Conservation (phyloP, 2,113 vertebrate genomes). For the Phocoena sinus region DNA sequence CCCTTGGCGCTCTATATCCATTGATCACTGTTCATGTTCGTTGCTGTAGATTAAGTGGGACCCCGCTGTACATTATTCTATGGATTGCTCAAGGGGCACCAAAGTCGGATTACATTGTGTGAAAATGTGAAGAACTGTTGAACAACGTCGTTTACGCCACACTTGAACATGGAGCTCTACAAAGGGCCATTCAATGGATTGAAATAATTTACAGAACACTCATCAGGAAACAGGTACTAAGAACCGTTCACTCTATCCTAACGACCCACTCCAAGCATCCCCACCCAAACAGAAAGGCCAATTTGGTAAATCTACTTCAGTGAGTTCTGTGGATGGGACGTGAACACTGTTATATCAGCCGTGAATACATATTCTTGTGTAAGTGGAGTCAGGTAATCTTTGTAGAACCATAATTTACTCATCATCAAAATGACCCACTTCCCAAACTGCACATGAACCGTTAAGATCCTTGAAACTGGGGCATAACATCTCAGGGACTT, state of each 20-base stretch:
- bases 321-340: neutral
- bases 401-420: neutral
- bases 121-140: slow-evolving; percentile 60
- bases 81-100: neutral
- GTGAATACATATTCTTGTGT: neutral
- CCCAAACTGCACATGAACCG: neutral
- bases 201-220: neutral
- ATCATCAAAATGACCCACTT: neutral
- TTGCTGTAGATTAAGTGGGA: neutral
- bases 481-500: neutral
- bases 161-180: neutral
- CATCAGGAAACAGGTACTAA: slow-evolving; percentile 14
- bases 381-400: neutral
- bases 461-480: neutral
- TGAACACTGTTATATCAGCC: neutral
- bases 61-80: neutral
- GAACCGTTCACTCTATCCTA: neutral
- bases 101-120: slow-evolving; percentile 50
- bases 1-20: neutral
- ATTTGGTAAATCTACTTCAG: neutral
- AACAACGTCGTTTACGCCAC: neutral
- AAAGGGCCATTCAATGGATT: slow-evolving; percentile 41
- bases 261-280: neutral
- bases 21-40: rapidly evolving
- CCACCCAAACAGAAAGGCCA: neutral